These are phyloP conservation scores for Trididemnum nubilum DNA, from an alignment of 23 tunicate species.

Conservation along the genomic window DNA sequence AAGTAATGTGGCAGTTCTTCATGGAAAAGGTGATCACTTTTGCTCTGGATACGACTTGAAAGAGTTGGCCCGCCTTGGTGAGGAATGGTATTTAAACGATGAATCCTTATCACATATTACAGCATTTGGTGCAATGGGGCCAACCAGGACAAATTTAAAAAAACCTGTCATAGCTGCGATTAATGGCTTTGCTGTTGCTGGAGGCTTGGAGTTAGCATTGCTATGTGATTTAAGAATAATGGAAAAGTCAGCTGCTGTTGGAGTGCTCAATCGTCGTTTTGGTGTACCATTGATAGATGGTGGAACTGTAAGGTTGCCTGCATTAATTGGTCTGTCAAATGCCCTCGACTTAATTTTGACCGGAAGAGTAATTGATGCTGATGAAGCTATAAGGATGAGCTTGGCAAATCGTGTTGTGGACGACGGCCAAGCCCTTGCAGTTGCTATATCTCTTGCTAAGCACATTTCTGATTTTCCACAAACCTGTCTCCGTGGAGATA, in stretches of 20 bases:
- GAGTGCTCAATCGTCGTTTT: conserved; percentile 45
- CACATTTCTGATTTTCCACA: conserved; percentile 41
- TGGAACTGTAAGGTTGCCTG: conserved; percentile 76
- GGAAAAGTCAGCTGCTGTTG: conserved; percentile 50
- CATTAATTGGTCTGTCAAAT: conserved; percentile 72
- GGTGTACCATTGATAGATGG: conserved; percentile 83
- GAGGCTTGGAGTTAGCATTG: conserved; percentile 65
- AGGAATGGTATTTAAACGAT: conserved; percentile 22
- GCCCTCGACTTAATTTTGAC: conserved; percentile 77
- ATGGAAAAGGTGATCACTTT: conserved; percentile 73
- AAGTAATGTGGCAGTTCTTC: conserved; percentile 74
- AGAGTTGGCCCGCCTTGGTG: conserved; percentile 41
- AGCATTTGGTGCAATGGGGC: conserved; percentile 78
- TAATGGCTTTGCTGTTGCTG: conserved; percentile 69
- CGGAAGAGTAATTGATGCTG: conserved; percentile 48
- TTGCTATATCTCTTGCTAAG: conserved; percentile 43
- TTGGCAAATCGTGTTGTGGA: conserved; percentile 58
- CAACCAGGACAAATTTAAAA: conserved; percentile 49
- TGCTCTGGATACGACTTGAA: conserved; percentile 85
- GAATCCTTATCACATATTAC: conserved; percentile 31
- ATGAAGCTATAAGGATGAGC: conserved; percentile 61
- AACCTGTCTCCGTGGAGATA: conserved; percentile 32
- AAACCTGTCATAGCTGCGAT: conserved; percentile 86
- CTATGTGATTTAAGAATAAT: conserved; percentile 76
- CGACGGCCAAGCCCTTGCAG: conserved; percentile 43